phyloP scores from a whole-genome alignment of 2,888 invertebrate genomes.

The Glyphotaelius pellucidus region DNA sequence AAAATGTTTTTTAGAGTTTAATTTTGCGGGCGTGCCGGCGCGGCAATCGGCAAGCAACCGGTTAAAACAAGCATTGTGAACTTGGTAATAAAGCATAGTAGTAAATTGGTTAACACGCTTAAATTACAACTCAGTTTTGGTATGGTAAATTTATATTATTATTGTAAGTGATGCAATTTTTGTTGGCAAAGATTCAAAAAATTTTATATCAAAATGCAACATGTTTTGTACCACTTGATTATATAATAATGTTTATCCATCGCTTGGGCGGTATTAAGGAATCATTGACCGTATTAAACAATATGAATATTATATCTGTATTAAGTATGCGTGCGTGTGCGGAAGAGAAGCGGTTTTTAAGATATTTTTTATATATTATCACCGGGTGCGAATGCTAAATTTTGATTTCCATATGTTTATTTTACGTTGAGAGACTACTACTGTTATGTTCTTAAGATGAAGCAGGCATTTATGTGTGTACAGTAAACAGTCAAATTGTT shows the following conservation, averaged over 20 bases:
- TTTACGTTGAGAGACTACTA: conserved; percentile 47
- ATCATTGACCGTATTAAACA: not conserved
- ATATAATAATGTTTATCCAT: not conserved
- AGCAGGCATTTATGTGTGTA: conserved; percentile 49
- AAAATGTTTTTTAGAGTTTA: no score
- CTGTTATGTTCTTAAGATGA: conserved; percentile 27
- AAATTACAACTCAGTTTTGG: not conserved
- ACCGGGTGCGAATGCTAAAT: conserved; percentile 9
- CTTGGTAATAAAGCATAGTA: not conserved
- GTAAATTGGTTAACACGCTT: not conserved
- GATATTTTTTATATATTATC: conserved; percentile 47
- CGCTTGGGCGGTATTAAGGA: not conserved
- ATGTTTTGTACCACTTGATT: not conserved
- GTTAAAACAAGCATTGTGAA: not conserved
- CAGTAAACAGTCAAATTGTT: conserved; percentile 42
- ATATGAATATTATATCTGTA: conserved; percentile 21
- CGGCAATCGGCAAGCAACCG: no score
- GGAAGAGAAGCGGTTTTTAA: not conserved
- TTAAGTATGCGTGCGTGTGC: conserved; percentile 13
- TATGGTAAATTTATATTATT: not conserved
- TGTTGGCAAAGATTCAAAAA: no score
- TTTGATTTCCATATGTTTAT: conserved; percentile 43
- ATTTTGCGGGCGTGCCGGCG: no score
- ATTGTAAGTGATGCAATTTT: not conserved
- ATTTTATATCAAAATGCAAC: not conserved